Evolutionary conservation across 1,140 invertebrate genomes (phyloP).

Genomic region (Monochamus saltuarius): DNA sequence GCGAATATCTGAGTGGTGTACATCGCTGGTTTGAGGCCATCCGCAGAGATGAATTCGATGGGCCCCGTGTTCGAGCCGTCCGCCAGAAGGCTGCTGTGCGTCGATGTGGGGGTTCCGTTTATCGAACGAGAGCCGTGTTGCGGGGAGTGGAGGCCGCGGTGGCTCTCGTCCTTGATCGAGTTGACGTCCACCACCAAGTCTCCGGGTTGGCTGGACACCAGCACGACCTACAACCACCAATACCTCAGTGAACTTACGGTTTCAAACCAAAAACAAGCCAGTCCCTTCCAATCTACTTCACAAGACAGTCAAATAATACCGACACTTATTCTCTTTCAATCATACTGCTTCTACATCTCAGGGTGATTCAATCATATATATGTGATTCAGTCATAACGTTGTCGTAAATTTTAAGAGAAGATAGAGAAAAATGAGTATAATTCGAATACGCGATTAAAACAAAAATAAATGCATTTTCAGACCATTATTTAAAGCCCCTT

Average conservation of each 20-base stretch:
- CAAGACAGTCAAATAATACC: too few relatives aligned
- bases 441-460: too few relatives aligned
- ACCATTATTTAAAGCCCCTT: too few relatives aligned
- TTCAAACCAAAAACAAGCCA: too few relatives aligned
- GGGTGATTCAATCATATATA: too few relatives aligned
- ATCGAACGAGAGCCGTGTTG: slow-evolving; percentile 55
- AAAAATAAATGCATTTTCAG: too few relatives aligned
- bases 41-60: slow-evolving; percentile 58
- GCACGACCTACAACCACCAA: slow-evolving; percentile 50
- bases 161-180: slow-evolving; percentile 55
- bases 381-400: too few relatives aligned
- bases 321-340: too few relatives aligned
- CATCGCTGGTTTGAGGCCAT: slow-evolving; percentile 55
- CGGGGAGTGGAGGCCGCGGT: slow-evolving; percentile 51
- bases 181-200: slow-evolving; percentile 57
- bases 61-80: slow-evolving; percentile 50
- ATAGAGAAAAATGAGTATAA: too few relatives aligned
- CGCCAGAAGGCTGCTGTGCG: slow-evolving; percentile 54
- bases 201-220: slow-evolving; percentile 49
- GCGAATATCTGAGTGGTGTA: slow-evolving; percentile 55
- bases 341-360: too few relatives aligned
- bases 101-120: slow-evolving; percentile 55
- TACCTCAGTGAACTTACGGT: background rate
- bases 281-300: too few relatives aligned
- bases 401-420: too few relatives aligned